phyloP scores from a whole-genome alignment of 2,113 vertebrate genomes.

The Sitta europaea region DNA sequence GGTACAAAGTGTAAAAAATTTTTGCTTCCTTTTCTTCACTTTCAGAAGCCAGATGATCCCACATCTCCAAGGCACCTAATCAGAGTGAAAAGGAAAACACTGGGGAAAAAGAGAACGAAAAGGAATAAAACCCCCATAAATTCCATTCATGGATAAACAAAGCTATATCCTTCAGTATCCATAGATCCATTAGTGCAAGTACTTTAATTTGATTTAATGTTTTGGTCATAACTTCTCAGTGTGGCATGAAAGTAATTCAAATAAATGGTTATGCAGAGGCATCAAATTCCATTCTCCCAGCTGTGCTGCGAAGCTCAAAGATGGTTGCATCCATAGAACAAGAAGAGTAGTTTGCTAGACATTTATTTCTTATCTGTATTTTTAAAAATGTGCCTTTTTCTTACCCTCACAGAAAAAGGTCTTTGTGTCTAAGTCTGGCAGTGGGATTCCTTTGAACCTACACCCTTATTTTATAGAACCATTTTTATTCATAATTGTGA shows the following conservation, averaged over 20 bases:
- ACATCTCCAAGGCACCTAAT: neutral
- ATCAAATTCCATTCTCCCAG: neutral
- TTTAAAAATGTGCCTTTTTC: neutral
- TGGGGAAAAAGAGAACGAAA: neutral
- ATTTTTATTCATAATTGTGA: slow-evolving; percentile 6
- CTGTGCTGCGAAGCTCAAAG: neutral
- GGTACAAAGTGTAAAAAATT: neutral
- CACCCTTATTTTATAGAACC: neutral
- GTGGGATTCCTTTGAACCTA: neutral
- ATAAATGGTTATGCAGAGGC: neutral
- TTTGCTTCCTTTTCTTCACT: neutral
- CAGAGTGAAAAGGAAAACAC: neutral
- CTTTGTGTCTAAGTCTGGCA: neutral
- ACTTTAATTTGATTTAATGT: neutral
- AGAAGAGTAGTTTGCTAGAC: neutral
- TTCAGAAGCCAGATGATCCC: neutral
- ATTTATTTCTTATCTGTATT: neutral
- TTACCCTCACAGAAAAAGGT: neutral
- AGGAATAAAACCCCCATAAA: rapidly evolving
- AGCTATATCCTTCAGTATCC: neutral
- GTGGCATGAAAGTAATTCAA: neutral
- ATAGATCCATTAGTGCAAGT: neutral
- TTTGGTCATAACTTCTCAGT: neutral
- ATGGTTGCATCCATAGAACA: neutral
- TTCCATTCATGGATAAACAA: neutral